Conservation (phyloP, 2,888 invertebrate genomes). For the Nemotelus nigrinus region DNA sequence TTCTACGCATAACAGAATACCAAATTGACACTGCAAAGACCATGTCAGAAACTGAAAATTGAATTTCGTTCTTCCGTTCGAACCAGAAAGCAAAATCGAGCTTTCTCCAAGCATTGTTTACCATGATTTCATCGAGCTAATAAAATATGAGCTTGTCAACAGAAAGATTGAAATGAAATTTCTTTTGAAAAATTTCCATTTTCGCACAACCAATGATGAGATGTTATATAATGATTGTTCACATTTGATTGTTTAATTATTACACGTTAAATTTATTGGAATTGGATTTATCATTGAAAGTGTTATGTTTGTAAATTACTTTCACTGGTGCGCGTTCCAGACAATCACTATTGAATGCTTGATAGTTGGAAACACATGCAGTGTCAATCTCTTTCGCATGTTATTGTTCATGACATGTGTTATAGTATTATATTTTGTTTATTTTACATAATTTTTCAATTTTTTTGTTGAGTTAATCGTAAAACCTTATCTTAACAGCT, state of each 20-base stretch:
- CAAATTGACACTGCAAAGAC: constrained; percentile 28
- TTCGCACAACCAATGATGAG: constrained; percentile 45
- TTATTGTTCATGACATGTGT: constrained; percentile 31
- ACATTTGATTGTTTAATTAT: constrained; percentile 54
- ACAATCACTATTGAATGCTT: neutral
- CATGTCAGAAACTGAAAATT: neutral
- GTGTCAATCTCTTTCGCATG: neutral
- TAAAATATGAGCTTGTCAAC: too few relatives aligned
- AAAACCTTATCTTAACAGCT: too few relatives aligned
- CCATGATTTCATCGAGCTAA: too few relatives aligned
- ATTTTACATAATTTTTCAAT: constrained; percentile 18
- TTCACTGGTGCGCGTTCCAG: neutral
- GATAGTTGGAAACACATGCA: neutral
- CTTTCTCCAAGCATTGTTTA: too few relatives aligned
- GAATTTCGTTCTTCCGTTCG: too few relatives aligned
- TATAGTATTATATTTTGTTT: constrained; percentile 32
- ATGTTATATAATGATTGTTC: constrained; percentile 54
- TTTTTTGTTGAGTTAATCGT: too few relatives aligned
- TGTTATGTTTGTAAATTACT: neutral
- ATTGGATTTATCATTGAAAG: neutral
- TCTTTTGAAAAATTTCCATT: constrained; percentile 1
- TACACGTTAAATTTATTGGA: constrained; percentile 19
- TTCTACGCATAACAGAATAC: neutral
- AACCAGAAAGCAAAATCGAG: too few relatives aligned
- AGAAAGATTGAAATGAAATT: too few relatives aligned